These are phyloP conservation scores for Microctonus brassicae DNA, from an alignment of 2,888 invertebrate genomes.

Conservation along the genomic window DNA sequence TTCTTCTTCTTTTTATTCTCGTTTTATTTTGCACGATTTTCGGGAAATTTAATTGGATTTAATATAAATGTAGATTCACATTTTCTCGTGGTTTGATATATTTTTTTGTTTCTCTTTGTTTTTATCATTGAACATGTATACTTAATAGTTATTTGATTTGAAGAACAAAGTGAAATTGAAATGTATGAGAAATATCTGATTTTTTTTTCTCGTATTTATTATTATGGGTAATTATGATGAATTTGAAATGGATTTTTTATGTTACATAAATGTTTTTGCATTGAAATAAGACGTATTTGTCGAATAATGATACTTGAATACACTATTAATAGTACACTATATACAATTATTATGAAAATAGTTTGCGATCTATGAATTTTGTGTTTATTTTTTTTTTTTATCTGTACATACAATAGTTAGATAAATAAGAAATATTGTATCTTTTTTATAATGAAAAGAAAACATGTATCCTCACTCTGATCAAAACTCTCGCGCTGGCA, in stretches of 20 bases:
- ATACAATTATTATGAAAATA: neutral
- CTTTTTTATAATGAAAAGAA: neutral
- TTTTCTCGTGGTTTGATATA: neutral
- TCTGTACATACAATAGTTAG: neutral
- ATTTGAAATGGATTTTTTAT: neutral
- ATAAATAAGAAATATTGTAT: neutral
- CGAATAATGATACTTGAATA: neutral
- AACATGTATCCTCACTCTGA: slow-evolving; percentile 14
- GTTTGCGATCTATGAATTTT: neutral
- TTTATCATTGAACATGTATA: neutral
- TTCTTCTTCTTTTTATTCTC: slow-evolving; percentile 4
- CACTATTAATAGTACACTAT: neutral
- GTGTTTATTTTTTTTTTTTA: neutral
- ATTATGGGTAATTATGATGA: neutral
- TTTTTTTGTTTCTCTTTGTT: neutral
- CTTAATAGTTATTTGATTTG: neutral
- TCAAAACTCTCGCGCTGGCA: neutral
- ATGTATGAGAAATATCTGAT: neutral
- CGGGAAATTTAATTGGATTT: neutral
- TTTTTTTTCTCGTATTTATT: neutral
- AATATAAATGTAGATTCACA: neutral
- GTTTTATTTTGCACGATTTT: neutral
- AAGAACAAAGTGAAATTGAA: neutral
- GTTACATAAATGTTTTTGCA: neutral
- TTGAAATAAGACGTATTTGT: neutral